These are phyloP conservation scores for Eurystomus glaucurus DNA, from an alignment of 2,797 vertebrate genomes.

Conservation along the genomic window DNA sequence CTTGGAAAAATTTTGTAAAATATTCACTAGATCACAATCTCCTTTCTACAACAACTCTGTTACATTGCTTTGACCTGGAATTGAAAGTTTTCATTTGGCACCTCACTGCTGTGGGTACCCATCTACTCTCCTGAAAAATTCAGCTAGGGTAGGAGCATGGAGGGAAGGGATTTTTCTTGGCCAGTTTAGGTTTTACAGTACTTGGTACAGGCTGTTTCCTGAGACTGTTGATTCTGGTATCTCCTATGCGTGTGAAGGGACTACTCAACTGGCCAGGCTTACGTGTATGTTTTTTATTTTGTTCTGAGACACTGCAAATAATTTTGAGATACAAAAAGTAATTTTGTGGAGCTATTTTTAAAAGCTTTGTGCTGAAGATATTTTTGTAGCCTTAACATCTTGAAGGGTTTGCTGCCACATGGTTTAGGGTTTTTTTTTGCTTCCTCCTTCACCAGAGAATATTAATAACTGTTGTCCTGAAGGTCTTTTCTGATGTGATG, in stretches of 20 bases:
- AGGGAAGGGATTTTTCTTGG: background rate
- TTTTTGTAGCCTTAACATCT: background rate
- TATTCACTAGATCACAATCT: background rate
- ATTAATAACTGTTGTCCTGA: conserved; percentile 18
- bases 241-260: background rate
- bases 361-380: background rate
- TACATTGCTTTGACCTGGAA: background rate
- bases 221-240: background rate
- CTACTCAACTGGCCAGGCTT: background rate
- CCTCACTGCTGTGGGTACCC: background rate
- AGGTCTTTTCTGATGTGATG: background rate
- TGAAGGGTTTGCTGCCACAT: background rate
- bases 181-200: background rate
- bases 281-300: background rate
- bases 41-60: background rate
- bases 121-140: background rate
- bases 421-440: background rate
- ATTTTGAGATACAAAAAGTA: background rate
- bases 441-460: background rate
- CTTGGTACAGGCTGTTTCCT: background rate
- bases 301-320: background rate
- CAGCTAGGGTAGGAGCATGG: background rate
- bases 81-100: background rate
- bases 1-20: background rate
- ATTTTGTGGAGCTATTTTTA: background rate